Evolutionary conservation across 2,113 vertebrate genomes (phyloP).

Genomic region (Istiophorus platypterus): DNA sequence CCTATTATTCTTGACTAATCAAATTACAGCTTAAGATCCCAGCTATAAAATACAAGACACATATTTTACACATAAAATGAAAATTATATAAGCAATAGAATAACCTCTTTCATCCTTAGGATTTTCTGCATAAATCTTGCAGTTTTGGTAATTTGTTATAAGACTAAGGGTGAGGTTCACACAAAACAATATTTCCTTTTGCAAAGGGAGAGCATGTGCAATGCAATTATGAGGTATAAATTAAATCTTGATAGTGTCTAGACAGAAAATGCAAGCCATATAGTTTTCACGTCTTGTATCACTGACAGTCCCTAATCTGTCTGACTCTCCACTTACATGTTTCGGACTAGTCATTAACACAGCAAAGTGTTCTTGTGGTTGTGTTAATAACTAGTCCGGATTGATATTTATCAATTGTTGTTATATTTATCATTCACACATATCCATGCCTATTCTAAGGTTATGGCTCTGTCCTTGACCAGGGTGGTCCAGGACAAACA

Average conservation of each 20-base stretch:
- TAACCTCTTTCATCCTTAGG: neutral
- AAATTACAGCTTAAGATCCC: neutral
- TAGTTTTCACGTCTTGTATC: constrained; percentile 20
- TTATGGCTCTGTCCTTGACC: constrained; percentile 55
- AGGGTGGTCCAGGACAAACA: constrained; percentile 45
- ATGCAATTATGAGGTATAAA: constrained; percentile 52
- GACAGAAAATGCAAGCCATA: constrained; percentile 36
- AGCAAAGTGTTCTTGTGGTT: constrained; percentile 19
- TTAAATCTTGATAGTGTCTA: constrained; percentile 40
- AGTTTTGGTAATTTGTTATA: constrained; percentile 33
- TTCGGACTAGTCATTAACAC: constrained; percentile 17
- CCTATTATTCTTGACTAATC: neutral
- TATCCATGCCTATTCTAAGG: constrained; percentile 4
- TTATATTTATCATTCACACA: constrained; percentile 1
- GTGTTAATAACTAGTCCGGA: too few relatives aligned
- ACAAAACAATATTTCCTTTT: constrained; percentile 36
- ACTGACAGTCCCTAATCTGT: neutral
- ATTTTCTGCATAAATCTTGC: constrained; percentile 31
- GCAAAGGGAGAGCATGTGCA: constrained; percentile 1
- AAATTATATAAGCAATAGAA: constrained; percentile 4
- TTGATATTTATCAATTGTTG: constrained; percentile 26
- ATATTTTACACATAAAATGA: constrained; percentile 6
- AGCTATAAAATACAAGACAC: constrained; percentile 3
- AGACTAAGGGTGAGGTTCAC: constrained; percentile 25
- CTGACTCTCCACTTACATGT: neutral